Base-by-base conservation (phyloP, 1,140 invertebrate genomes). In the Bombus waltoni region DNA sequence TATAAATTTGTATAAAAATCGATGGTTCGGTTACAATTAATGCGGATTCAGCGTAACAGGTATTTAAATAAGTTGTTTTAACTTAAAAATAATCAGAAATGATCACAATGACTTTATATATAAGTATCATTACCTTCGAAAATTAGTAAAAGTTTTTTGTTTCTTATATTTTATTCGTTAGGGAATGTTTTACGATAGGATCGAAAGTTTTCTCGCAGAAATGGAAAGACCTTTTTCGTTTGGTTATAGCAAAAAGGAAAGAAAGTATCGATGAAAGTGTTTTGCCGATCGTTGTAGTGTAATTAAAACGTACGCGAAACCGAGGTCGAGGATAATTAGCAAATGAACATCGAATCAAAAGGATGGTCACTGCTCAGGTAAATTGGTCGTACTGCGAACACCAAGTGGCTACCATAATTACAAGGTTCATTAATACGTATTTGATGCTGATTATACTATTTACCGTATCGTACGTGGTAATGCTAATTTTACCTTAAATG, bases 221-320 rank as follows among this genome's bases (percentile, higher is more conserved):
- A 40, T 0, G 10, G 1, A 40, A 35, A 71, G 66, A 18, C 2
- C 13, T 40, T 32, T 72, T 22, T 10, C 8, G 47, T 25, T 3
- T n/a, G 3, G 15, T 18, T 53, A 4, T 28, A 35, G n/a, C 1
- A 13, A 11, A 22, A 40, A 28, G 62, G 47, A 42, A 68, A 42
- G 22, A 10, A 70, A 28, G 15, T 53, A 68, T 66, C 71, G 71
- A 86, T 57, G 57, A 66, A 81, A 74, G 44, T 32, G 2, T 28
- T 11, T 42, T 82, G 35, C 9, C 13, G 80, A 28, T 1, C 71
- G 18, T 86, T 76, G 72, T 10, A 44, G 10, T 10, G 57, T 79
- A 88, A 88, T 89, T 88, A 88, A 82, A 79, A 76, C 44, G 71
- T 71, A 68, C 35, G n/a, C 78, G 66, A 85, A 82, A 65, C 42